phyloP scores from a whole-genome alignment of 2,888 invertebrate species.

The Tinea semifulvella region DNA sequence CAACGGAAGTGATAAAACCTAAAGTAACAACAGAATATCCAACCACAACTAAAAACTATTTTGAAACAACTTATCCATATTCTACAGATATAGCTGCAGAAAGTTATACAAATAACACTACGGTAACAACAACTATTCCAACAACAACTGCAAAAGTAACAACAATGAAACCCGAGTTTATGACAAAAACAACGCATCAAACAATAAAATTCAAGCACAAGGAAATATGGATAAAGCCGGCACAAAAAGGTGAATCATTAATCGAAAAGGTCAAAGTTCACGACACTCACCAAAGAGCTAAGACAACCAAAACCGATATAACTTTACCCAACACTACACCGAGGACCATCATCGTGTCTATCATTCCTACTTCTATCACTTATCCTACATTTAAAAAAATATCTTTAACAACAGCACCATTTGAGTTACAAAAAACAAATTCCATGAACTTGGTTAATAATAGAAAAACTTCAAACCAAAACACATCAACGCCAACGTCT shows the following conservation, averaged over 20 bases:
- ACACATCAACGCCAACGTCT: slow-evolving; percentile 8
- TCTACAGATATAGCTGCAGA: neutral
- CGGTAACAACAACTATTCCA: slow-evolving; percentile 15
- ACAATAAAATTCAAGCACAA: slow-evolving; percentile 53
- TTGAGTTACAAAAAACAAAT: slow-evolving; percentile 15
- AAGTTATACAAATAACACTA: neutral
- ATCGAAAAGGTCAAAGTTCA: slow-evolving; percentile 38
- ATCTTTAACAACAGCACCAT: slow-evolving; percentile 42
- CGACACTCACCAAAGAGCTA: slow-evolving; percentile 29
- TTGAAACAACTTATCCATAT: neutral
- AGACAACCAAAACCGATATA: slow-evolving; percentile 35
- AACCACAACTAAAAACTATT: slow-evolving; percentile 13
- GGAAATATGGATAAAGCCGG: slow-evolving; percentile 59
- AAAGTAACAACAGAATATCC: slow-evolving; percentile 18
- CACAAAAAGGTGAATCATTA: slow-evolving; percentile 56
- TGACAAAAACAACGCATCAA: slow-evolving; percentile 33
- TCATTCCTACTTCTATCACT: slow-evolving; percentile 57
- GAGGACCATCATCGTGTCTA: slow-evolving; percentile 56
- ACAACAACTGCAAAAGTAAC: slow-evolving; percentile 17
- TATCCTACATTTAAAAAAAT: slow-evolving; percentile 55
- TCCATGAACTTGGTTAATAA: neutral
- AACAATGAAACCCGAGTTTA: slow-evolving; percentile 36
- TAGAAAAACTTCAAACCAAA: neutral
- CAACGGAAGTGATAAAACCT: slow-evolving; percentile 21
- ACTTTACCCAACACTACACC: slow-evolving; percentile 42